Evolutionary conservation across 2,888 invertebrate genomes (phyloP).

Genomic region (Torymus auratus): DNA sequence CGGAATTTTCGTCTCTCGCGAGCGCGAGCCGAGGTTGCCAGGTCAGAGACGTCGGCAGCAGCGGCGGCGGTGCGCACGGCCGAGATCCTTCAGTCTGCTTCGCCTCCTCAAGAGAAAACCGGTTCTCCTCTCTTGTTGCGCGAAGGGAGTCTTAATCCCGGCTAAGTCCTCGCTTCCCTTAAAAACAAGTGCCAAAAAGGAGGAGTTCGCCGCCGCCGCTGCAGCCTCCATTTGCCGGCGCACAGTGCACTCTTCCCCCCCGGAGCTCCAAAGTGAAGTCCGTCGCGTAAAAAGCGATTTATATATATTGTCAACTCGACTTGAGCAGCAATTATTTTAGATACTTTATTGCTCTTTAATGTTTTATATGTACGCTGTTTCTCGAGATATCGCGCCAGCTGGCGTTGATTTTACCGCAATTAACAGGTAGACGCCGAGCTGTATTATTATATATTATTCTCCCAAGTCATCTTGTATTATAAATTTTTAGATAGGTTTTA

Average conservation of each 20-base stretch:
- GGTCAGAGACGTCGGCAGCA: constrained; percentile 1
- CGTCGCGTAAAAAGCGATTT: too few relatives aligned
- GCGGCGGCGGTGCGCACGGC: too few relatives aligned
- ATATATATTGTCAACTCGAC: too few relatives aligned
- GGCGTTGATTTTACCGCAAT: too few relatives aligned
- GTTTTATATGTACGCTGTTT: not conserved
- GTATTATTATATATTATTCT: too few relatives aligned
- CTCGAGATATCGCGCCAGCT: too few relatives aligned
- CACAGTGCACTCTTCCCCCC: too few relatives aligned
- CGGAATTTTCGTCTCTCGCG: constrained; percentile 36
- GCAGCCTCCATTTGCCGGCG: not conserved
- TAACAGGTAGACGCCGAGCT: too few relatives aligned
- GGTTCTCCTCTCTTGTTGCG: constrained; percentile 17
- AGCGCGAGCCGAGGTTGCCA: not conserved
- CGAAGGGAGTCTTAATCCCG: constrained; percentile 32
- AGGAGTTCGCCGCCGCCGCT: not conserved
- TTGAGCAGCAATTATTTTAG: not conserved
- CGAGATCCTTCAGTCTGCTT: constrained; percentile 11
- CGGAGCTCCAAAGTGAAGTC: too few relatives aligned
- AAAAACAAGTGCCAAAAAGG: constrained; percentile 28
- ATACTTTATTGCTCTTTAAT: not conserved
- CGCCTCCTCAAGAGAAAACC: constrained; percentile 9
- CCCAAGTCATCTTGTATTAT: too few relatives aligned
- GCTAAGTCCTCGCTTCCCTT: constrained; percentile 35
- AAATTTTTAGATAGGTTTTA: too few relatives aligned